Evolutionary conservation across 2,888 invertebrate species (phyloP).

Genomic region (Lingula anatina): DNA sequence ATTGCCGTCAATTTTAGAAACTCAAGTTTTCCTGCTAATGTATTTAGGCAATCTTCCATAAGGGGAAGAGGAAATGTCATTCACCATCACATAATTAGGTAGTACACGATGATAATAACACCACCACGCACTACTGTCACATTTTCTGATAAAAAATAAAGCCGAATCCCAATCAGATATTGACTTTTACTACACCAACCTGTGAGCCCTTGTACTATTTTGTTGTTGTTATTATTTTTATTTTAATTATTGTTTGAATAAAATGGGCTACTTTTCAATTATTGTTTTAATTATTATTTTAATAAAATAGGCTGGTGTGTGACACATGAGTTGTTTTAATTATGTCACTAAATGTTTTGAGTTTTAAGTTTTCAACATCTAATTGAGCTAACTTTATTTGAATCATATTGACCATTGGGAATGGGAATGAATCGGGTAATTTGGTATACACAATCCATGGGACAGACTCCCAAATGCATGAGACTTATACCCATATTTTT

Average conservation of each 20-base stretch:
- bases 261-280: constrained; percentile 10
- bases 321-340: constrained; percentile 10
- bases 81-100: constrained; percentile 11
- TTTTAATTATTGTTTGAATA: too few species aligned
- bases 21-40: constrained; percentile 11
- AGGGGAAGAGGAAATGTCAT: constrained; percentile 14
- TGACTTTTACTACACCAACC: constrained; percentile 9
- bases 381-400: too few species aligned
- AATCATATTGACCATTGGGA: too few species aligned
- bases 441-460: too few species aligned
- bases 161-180: constrained; percentile 12
- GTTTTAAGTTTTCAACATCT: neutral
- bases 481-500: too few species aligned
- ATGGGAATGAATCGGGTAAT: too few species aligned
- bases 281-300: constrained; percentile 10
- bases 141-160: constrained; percentile 11
- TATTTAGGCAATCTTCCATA: too few species aligned
- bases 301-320: constrained; percentile 12
- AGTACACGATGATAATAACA: too few species aligned
- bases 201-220: too few species aligned
- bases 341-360: neutral
- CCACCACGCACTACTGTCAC: too few species aligned
- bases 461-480: too few species aligned
- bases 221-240: too few species aligned
- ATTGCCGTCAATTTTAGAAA: constrained; percentile 16